phyloP scores from a whole-genome alignment of 2,888 invertebrate genomes.

The Thereva unica region DNA sequence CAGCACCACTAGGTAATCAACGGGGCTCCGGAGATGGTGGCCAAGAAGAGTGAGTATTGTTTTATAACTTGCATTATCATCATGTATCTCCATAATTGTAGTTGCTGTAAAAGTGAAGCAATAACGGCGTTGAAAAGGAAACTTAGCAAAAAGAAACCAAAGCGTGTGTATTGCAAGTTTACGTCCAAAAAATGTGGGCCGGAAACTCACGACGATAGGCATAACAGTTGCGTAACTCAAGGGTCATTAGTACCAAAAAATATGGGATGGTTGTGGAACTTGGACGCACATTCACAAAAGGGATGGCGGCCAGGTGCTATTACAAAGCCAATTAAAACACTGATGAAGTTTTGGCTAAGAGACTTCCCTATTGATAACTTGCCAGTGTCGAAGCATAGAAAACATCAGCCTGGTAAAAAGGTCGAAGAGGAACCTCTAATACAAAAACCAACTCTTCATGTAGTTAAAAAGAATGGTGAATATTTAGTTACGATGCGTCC shows the following conservation, averaged over 20 bases:
- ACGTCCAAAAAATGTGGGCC: constrained; percentile 50
- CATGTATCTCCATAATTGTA: too few species aligned
- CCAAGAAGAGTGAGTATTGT: too few species aligned
- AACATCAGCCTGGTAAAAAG: constrained; percentile 49
- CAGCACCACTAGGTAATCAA: too few species aligned
- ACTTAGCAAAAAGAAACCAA: background rate
- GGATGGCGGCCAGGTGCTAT: constrained; percentile 57
- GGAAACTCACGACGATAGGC: constrained; percentile 59
- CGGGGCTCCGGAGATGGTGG: too few species aligned
- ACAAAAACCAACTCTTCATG: constrained; percentile 65
- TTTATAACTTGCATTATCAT: too few species aligned
- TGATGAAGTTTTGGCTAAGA: constrained; percentile 54
- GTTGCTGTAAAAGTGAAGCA: too few species aligned
- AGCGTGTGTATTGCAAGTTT: constrained; percentile 20
- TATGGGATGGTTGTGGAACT: constrained; percentile 73
- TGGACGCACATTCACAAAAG: constrained; percentile 46
- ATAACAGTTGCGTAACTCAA: constrained; percentile 61
- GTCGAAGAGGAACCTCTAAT: constrained; percentile 45
- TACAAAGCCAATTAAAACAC: constrained; percentile 51
- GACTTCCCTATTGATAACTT: constrained; percentile 54
- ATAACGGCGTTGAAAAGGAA: constrained; percentile 13
- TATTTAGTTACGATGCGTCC: constrained; percentile 71
- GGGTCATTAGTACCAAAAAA: constrained; percentile 63
- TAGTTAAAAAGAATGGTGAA: constrained; percentile 68
- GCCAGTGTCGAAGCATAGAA: constrained; percentile 50